Evolutionary conservation across 1,140 invertebrate genomes (phyloP).

Genomic region (Phenacoccus solenopsis): DNA sequence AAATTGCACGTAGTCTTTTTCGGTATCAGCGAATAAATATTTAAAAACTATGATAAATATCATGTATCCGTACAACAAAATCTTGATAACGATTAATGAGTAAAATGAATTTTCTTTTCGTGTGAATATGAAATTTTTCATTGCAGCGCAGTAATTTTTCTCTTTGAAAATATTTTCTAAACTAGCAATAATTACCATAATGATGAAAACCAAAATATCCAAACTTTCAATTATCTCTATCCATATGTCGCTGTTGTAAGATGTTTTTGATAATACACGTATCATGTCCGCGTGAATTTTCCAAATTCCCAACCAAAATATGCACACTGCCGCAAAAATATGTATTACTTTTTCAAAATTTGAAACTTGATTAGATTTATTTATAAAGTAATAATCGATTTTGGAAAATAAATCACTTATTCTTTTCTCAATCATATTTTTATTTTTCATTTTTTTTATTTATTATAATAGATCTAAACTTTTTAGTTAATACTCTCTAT

Average conservation of each 20-base stretch:
- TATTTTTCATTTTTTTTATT: background rate
- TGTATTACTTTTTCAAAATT: background rate
- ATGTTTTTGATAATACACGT: background rate
- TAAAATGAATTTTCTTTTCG: background rate
- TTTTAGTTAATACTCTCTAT: no score
- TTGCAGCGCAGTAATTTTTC: background rate
- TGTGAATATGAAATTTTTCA: background rate
- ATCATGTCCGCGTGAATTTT: background rate
- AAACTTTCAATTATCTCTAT: background rate
- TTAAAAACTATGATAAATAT: background rate
- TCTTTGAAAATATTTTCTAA: background rate
- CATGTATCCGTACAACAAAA: background rate
- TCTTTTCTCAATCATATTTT: background rate
- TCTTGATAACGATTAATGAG: background rate
- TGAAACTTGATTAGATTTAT: background rate
- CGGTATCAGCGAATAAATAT: background rate
- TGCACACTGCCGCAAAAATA: background rate
- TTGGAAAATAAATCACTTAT: background rate
- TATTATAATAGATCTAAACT: background rate
- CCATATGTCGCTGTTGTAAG: background rate
- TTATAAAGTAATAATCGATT: no score
- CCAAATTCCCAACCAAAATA: background rate
- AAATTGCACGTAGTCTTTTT: background rate
- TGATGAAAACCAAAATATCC: background rate
- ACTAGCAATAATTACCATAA: background rate